Evolutionary conservation across 2,113 vertebrate genomes (phyloP).

Genomic region (Tachuris rubrigastra): DNA sequence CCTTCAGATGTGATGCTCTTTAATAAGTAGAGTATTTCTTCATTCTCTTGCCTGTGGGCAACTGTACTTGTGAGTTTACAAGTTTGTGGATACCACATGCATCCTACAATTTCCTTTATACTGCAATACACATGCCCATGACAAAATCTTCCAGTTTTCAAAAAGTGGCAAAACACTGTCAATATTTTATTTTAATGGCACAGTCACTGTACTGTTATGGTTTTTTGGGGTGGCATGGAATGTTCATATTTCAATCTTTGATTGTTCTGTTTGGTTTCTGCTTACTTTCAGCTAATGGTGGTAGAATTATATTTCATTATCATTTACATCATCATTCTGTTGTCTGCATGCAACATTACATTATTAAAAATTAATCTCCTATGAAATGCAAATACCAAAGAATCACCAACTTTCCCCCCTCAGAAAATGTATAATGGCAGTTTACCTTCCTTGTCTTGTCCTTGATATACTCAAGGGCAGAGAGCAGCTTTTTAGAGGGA

Average conservation of each 20-base stretch:
- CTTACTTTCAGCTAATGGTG: background rate
- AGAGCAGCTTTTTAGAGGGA: background rate
- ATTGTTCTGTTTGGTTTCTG: background rate
- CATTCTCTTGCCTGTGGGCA: background rate
- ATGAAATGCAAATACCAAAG: background rate
- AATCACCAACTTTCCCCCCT: background rate
- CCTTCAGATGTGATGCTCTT: background rate
- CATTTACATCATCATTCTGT: background rate
- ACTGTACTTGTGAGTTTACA: background rate
- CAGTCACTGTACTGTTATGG: background rate
- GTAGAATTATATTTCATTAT: background rate
- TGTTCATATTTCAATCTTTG: background rate
- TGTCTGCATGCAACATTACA: background rate
- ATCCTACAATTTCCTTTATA: background rate
- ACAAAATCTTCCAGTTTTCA: background rate
- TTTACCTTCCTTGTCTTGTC: background rate
- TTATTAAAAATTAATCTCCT: background rate
- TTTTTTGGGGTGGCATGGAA: background rate
- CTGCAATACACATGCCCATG: background rate
- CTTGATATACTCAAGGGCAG: background rate
- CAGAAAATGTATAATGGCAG: background rate
- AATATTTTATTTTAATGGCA: background rate
- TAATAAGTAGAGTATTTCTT: background rate
- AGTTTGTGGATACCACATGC: background rate
- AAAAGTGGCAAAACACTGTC: background rate